A percentile compares a stretch with the other conserved stretches of the same genome.
Evolutionary conservation across 2,888 invertebrate genomes (phyloP).

Genomic region (Bhutanitis thaidina): DNA sequence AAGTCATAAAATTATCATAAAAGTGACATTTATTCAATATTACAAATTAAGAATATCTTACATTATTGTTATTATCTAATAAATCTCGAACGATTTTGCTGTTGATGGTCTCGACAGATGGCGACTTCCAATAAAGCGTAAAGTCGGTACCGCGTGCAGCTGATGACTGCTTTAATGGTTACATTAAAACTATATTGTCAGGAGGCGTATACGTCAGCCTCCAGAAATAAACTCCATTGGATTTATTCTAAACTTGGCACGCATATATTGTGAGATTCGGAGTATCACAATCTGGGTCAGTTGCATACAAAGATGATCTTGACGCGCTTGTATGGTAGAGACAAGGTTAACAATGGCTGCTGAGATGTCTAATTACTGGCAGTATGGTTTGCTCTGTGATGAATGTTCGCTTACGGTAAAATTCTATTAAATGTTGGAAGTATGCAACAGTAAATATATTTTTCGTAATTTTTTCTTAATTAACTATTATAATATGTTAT

Average conservation of each 20-base stretch:
- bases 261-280: constrained; percentile 58
- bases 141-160: constrained; percentile 21
- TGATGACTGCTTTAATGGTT: constrained; percentile 23
- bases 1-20: neutral
- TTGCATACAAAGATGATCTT: constrained; percentile 61
- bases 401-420: constrained; percentile 6
- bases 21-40: constrained; percentile 8
- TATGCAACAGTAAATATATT: too few species aligned
- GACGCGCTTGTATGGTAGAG: constrained; percentile 32
- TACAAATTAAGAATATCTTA: constrained; percentile 4
- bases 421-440: neutral
- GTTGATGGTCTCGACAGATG: constrained; percentile 17
- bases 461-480: too few species aligned
- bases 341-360: constrained; percentile 33
- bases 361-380: constrained; percentile 28
- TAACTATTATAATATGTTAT: too few species aligned
- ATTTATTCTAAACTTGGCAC: constrained; percentile 54
- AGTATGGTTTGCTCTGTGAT: constrained; percentile 4
- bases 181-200: constrained; percentile 21
- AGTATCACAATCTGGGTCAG: constrained; percentile 68
- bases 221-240: constrained; percentile 8
- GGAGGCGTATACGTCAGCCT: constrained; percentile 4
- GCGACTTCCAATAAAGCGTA: constrained; percentile 19
- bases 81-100: constrained; percentile 12
- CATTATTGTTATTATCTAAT: constrained; percentile 13